Evolutionary conservation across 2,113 vertebrate genomes (phyloP).

Genomic region (Butastur rufipennis): DNA sequence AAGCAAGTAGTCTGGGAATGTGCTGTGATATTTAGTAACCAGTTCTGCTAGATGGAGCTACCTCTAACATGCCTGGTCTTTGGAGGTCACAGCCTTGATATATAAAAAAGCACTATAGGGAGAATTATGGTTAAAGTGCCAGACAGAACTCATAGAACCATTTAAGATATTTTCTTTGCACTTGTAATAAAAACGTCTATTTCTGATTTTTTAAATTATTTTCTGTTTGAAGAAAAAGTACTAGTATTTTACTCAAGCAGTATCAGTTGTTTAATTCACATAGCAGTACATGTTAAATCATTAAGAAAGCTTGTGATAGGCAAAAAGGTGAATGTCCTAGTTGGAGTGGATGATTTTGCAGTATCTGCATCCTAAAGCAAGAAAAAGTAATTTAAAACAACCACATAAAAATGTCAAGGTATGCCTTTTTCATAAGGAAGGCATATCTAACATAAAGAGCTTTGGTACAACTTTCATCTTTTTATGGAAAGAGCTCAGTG

Average conservation of each 20-base stretch:
- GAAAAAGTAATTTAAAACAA: neutral
- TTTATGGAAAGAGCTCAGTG: neutral
- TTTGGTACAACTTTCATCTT: neutral
- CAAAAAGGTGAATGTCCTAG: neutral
- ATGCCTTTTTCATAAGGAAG: neutral
- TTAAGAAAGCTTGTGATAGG: neutral
- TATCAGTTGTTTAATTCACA: neutral
- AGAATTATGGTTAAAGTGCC: neutral
- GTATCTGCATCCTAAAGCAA: neutral
- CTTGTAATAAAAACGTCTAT: neutral
- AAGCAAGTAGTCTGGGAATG: neutral
- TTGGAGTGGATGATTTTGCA: neutral
- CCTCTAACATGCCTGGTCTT: neutral
- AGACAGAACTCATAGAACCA: neutral
- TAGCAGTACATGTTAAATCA: neutral
- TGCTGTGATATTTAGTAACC: conserved; percentile 2
- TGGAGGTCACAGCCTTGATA: neutral
- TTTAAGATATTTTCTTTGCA: neutral
- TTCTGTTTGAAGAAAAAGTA: neutral
- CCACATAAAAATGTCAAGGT: neutral
- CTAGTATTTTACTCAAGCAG: neutral
- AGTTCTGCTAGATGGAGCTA: conserved; percentile 30
- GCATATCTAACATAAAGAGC: neutral
- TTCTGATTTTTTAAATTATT: neutral
- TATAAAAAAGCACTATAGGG: neutral